Evolutionary conservation across 2,113 vertebrate genomes (phyloP).

Genomic region (Phycodurus eques): DNA sequence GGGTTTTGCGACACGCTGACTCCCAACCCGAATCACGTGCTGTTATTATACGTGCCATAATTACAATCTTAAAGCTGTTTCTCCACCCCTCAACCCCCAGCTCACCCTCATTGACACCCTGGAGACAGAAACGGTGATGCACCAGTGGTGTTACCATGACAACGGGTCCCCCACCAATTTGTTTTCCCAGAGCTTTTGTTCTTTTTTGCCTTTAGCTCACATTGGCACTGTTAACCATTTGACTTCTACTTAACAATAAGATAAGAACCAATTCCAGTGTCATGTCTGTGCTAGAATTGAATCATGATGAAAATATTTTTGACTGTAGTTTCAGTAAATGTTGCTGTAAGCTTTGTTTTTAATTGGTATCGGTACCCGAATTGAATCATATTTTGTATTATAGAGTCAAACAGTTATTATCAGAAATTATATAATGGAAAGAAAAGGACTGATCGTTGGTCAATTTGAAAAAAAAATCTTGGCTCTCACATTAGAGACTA

Average conservation of each 20-base stretch:
- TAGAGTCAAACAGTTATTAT: neutral
- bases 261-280: neutral
- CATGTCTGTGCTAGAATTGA: neutral
- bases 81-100: neutral
- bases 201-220: constrained; percentile 34
- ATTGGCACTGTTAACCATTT: neutral
- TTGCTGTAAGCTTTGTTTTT: neutral
- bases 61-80: constrained; percentile 50
- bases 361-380: neutral
- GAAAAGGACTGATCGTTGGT: neutral
- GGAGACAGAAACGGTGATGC: constrained; percentile 39
- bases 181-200: constrained; percentile 52
- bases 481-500: neutral
- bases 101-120: constrained; percentile 24
- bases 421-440: neutral
- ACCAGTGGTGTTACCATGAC: constrained; percentile 54
- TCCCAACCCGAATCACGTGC: constrained; percentile 42
- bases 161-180: constrained; percentile 58
- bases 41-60: constrained; percentile 59
- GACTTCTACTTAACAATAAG: neutral
- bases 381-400: no score
- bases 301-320: neutral
- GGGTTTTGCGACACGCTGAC: constrained; percentile 17
- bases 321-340: neutral
- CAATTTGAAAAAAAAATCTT: neutral